These are phyloP conservation scores for Aphelinus certus DNA, from an alignment of 1,140 invertebrate genomes.

Conservation along the genomic window DNA sequence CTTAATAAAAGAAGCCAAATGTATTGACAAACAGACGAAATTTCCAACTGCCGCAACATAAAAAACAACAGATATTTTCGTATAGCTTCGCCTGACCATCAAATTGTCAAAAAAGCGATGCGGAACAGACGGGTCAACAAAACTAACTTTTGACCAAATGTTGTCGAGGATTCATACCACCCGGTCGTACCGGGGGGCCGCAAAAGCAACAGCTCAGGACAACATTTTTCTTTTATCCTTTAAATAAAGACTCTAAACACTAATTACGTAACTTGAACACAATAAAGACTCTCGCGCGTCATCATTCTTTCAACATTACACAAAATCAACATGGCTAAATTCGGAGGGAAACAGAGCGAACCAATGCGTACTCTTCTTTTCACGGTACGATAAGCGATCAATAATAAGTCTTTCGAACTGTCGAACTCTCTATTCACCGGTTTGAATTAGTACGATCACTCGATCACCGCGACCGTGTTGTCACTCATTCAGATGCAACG, in stretches of 20 bases:
- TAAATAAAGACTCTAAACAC: conserved; percentile 40
- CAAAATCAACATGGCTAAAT: conserved; percentile 40
- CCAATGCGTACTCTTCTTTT: conserved; percentile 31
- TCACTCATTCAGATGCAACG: not conserved
- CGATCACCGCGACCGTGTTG: not conserved
- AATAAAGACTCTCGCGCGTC: conserved; percentile 37
- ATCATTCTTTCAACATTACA: conserved; percentile 30
- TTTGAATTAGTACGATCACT: conserved; percentile 33
- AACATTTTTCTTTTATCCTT: conserved; percentile 15
- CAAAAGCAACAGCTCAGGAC: conserved; percentile 16
- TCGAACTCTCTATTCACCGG: conserved; percentile 15
- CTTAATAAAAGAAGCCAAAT: conserved; percentile 3
- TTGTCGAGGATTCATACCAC: not conserved
- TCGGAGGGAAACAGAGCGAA: conserved; percentile 41
- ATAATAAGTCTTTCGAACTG: conserved; percentile 25
- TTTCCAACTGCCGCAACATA: conserved; percentile 30
- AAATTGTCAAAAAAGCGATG: conserved; percentile 30
- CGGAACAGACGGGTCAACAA: conserved; percentile 33
- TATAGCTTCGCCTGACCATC: not conserved
- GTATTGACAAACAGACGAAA: conserved; percentile 15
- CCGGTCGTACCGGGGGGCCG: conserved; percentile 13
- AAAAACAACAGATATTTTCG: conserved; percentile 28
- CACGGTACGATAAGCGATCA: conserved; percentile 29
- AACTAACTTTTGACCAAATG: conserved; percentile 30
- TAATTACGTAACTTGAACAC: conserved; percentile 43